phyloP scores from a whole-genome alignment of 2,797 vertebrate genomes.

The Carcharodon carcharias region DNA sequence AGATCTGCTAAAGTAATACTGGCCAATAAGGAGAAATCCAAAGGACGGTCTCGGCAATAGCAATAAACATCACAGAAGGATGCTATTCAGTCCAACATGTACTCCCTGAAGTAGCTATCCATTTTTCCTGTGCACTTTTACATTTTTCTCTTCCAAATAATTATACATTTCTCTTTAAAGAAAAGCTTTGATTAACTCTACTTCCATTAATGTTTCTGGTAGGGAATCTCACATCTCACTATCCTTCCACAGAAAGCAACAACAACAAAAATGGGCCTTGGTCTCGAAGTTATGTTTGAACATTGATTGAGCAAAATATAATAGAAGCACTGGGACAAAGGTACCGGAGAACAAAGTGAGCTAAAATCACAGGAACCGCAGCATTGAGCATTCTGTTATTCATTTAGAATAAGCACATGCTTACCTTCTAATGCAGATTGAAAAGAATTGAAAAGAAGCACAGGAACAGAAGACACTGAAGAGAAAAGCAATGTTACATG shows the following conservation, averaged over 20 bases:
- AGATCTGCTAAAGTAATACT: neutral
- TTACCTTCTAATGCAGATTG: neutral
- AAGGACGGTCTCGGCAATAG: neutral
- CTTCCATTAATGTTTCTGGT: neutral
- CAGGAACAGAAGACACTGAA: neutral
- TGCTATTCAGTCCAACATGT: neutral
- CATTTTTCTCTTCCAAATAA: neutral
- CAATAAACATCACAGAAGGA: neutral
- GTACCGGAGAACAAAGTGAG: neutral
- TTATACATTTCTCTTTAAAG: neutral
- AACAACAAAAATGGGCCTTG: neutral
- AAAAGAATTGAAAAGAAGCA: neutral
- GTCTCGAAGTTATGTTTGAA: neutral
- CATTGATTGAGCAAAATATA: neutral
- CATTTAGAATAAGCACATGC: neutral
- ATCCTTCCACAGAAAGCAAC: neutral
- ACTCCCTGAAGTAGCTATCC: neutral
- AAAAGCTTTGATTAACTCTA: neutral
- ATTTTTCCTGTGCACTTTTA: neutral
- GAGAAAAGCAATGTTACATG: neutral
- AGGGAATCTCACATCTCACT: neutral
- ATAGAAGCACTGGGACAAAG: neutral
- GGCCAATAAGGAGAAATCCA: neutral
- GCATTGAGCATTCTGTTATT: neutral
- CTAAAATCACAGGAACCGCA: neutral